Evolutionary conservation across 2,113 vertebrate species (phyloP), one percentile per base, ranked within the genome.

Genomic region (Campylomormyrus numenius): DNA sequence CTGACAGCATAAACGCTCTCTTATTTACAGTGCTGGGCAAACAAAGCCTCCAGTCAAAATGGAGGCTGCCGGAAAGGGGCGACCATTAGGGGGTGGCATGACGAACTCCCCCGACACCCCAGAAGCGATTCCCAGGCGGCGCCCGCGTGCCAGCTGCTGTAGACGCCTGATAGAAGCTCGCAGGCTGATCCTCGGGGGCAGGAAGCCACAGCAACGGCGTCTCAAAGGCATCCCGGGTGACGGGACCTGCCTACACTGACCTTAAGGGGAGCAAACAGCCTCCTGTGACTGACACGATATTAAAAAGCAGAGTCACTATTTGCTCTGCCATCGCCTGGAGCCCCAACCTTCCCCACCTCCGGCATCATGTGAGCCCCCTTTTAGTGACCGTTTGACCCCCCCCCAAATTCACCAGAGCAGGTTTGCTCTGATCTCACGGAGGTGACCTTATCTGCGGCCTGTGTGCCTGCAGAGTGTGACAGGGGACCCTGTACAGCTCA

Each of bases 11-110:
- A 93, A 93, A 94, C 87, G 89, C 90, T 94, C 94, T 93, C 94
- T 93, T 96, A 94, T 96, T 94, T 95, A 94, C 94, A 94, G 92
- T 93, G 80, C 92, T 95, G 94, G 95, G 94, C 93, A 95, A 92
- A 94, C 94, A 94, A 94, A 91, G 39, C 77, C 42, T 39, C 77
- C 77, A 9, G 77, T 45, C 35, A 83, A 42, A 83, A 83, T 42
- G 8, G 42, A 39, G 31, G 70, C 94, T 94, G 93, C 90, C 94
- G 90, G 77, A 91, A 93, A 58, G 52, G 92, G 92, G 92, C 92
- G 92, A 50, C 2, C 87, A n/a, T 35, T 19, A 50, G 5, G 49
- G 13, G 49, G 31, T 5, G 27, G 42, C 31, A 35, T 62, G 88
- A 45, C 1, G 1, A 10, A 77, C 19, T n/a, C 13, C 24, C 86